phyloP scores from a whole-genome alignment of 1,140 invertebrate species.

The Drosophila pachea region DNA sequence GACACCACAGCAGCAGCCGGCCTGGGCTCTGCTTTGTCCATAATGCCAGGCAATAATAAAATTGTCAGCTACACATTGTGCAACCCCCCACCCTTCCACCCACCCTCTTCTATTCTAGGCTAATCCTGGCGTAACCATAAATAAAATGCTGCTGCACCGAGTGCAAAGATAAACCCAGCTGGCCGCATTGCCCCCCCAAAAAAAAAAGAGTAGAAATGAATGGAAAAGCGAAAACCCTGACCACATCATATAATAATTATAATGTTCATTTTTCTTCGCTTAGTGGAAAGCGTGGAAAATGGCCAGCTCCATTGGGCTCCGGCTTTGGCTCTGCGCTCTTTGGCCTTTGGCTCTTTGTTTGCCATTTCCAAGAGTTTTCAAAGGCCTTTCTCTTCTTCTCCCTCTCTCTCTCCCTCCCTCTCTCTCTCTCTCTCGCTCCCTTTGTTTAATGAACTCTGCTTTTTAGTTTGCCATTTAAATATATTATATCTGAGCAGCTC shows the following conservation, averaged over 20 bases:
- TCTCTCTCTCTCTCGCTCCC: not conserved
- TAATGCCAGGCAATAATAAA: slow-evolving; percentile 43
- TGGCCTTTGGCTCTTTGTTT: slow-evolving; percentile 10
- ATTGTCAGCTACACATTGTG: slow-evolving; percentile 32
- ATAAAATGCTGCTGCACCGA: slow-evolving; percentile 35
- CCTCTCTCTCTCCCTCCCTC: not conserved
- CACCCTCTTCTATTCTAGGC: not conserved
- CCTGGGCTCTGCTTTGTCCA: slow-evolving; percentile 1
- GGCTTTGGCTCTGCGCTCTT: slow-evolving; percentile 11
- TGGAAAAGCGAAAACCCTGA: not conserved
- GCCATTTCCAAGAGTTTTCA: slow-evolving; percentile 5
- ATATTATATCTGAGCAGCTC: not conserved
- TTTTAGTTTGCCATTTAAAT: slow-evolving; percentile 15
- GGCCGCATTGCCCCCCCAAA: slow-evolving; percentile 28
- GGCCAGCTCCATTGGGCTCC: not conserved
- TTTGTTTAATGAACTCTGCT: slow-evolving; percentile 39
- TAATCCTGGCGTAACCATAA: slow-evolving; percentile 26
- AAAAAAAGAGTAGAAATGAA: not conserved
- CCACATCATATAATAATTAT: slow-evolving; percentile 22
- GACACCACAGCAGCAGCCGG: slow-evolving; percentile 7
- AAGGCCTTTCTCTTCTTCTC: not conserved
- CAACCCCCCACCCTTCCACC: not conserved
- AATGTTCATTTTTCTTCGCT: not conserved
- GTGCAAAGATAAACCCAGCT: slow-evolving; percentile 34
- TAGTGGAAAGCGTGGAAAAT: slow-evolving; percentile 6